These are phyloP conservation scores for Leptoclinus maculatus DNA, from an alignment of 2,797 vertebrate species.

Conservation along the genomic window DNA sequence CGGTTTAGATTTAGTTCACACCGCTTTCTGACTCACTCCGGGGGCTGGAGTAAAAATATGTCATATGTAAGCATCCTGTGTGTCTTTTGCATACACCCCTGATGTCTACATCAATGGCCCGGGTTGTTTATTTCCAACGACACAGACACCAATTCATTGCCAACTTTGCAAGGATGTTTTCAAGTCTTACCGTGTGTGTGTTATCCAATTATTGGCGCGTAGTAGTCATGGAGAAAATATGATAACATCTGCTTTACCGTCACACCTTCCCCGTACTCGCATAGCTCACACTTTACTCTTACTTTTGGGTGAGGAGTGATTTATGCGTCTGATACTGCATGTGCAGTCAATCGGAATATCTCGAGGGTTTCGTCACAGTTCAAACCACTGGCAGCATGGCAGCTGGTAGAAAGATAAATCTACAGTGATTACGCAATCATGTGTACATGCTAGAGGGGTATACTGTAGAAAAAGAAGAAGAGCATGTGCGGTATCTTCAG, in stretches of 20 bases:
- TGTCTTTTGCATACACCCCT: conserved; percentile 5
- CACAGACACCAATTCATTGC: not conserved
- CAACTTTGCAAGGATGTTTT: conserved; percentile 41
- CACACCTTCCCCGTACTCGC: conserved; percentile 31
- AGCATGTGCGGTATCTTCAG: conserved; percentile 8
- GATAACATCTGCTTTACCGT: conserved; percentile 55
- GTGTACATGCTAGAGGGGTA: conserved; percentile 38
- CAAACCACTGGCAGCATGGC: conserved; percentile 52
- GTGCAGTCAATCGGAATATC: conserved; percentile 60
- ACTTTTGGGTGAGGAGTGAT: conserved; percentile 61
- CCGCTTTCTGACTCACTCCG: conserved; percentile 54
- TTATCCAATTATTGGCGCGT: conserved; percentile 43
- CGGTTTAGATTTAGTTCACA: conserved; percentile 54
- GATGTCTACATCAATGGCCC: conserved; percentile 33
- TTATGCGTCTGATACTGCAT: conserved; percentile 64
- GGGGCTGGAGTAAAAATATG: conserved; percentile 12
- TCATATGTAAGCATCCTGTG: conserved; percentile 43
- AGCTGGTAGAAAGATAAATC: conserved; percentile 58
- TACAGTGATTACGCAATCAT: conserved; percentile 55
- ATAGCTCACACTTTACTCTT: conserved; percentile 59
- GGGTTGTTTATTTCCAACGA: conserved; percentile 46
- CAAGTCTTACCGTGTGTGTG: conserved; percentile 24
- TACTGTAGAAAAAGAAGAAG: conserved; percentile 3
- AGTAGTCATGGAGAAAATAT: conserved; percentile 57
- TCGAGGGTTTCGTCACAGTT: conserved; percentile 51